Evolutionary conservation across 2,113 vertebrate genomes (phyloP).

Genomic region (Amphiprion percula): DNA sequence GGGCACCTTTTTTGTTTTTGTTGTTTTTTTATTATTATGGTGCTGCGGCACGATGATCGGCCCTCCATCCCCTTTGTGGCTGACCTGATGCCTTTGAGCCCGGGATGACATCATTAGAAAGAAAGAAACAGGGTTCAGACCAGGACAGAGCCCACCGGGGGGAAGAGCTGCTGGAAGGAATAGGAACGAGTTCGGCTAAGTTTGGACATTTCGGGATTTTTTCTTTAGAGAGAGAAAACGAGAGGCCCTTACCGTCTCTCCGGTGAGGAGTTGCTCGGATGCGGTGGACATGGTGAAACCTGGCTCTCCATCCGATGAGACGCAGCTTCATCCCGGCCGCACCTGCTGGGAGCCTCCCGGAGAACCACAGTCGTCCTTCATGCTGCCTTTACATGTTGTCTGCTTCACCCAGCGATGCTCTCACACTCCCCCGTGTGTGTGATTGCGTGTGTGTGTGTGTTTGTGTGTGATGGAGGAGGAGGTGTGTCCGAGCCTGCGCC

Average conservation of each 20-base stretch:
- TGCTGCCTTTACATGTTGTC: slow-evolving; percentile 59
- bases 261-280: slow-evolving; percentile 48
- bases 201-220: slow-evolving; percentile 43
- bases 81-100: slow-evolving; percentile 70
- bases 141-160: slow-evolving; percentile 8
- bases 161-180: neutral
- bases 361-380: slow-evolving; percentile 44
- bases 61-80: slow-evolving; percentile 61
- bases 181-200: slow-evolving; percentile 45
- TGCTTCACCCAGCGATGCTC: slow-evolving; percentile 39
- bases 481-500: slow-evolving; percentile 77
- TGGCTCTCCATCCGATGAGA: slow-evolving; percentile 1
- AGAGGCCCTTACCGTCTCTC: slow-evolving; percentile 73
- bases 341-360: slow-evolving; percentile 56
- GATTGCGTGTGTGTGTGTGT: slow-evolving; percentile 20
- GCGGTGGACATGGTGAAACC: slow-evolving; percentile 45
- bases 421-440: slow-evolving; percentile 3
- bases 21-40: slow-evolving; percentile 63
- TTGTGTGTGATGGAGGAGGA: slow-evolving; percentile 67
- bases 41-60: slow-evolving; percentile 75
- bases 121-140: slow-evolving; percentile 32
- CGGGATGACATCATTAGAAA: slow-evolving; percentile 57
- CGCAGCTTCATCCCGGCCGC: slow-evolving; percentile 47
- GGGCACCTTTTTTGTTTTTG: slow-evolving; percentile 39
- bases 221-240: neutral